Percentiles rank a stretch among this genome's conserved stretches.
Conservation (phyloP, 1,140 invertebrate species). For the Drosophila funebris region DNA sequence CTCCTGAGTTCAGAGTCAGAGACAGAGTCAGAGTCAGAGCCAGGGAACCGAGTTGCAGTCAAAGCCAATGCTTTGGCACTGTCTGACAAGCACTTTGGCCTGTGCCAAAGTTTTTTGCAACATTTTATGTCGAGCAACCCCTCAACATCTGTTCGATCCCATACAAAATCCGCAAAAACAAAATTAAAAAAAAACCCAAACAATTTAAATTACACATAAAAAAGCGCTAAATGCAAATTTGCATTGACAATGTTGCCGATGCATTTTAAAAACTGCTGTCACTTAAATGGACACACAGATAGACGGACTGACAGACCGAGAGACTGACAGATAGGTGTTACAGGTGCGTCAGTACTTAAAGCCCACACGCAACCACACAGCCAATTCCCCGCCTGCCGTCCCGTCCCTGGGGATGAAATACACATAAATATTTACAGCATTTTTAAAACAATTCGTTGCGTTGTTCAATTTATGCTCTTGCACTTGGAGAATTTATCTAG, state of each 20-base stretch:
- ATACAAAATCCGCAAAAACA: constrained; percentile 24
- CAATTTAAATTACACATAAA: constrained; percentile 65
- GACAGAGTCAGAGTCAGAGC: not conserved
- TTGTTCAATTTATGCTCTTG: constrained; percentile 18
- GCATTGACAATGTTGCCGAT: constrained; percentile 66
- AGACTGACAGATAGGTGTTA: constrained; percentile 43
- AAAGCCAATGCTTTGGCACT: constrained; percentile 5
- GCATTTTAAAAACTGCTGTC: constrained; percentile 55
- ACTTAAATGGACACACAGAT: constrained; percentile 45
- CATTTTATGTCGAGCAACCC: constrained; percentile 3
- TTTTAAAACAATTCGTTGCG: constrained; percentile 69
- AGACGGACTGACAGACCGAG: not conserved
- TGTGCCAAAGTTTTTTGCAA: constrained; percentile 38
- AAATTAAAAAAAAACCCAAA: too few species aligned
- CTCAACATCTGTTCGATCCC: constrained; percentile 13
- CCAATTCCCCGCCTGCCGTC: not conserved
- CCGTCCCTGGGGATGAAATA: not conserved
- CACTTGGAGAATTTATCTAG: constrained; percentile 17
- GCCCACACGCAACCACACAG: constrained; percentile 1
- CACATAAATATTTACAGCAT: constrained; percentile 76
- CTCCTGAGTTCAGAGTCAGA: not conserved
- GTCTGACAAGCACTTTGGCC: constrained; percentile 26
- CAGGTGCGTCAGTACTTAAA: constrained; percentile 42
- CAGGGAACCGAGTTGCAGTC: not conserved
- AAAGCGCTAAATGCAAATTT: constrained; percentile 74